phyloP scores from a whole-genome alignment of 2,797 vertebrate genomes.

The Glyptemys insculpta region DNA sequence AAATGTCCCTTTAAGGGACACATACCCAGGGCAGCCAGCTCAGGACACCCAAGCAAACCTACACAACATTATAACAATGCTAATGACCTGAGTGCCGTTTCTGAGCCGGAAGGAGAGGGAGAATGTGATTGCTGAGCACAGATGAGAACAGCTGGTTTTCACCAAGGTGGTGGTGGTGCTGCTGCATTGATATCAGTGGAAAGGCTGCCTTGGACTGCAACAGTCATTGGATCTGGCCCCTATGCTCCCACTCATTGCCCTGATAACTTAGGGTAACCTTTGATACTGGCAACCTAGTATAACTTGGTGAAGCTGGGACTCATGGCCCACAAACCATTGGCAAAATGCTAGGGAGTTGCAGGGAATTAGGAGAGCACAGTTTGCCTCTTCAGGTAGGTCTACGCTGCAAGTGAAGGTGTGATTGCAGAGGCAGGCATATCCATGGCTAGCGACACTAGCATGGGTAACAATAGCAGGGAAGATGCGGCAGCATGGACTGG shows the following conservation, averaged over 20 bases:
- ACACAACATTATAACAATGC: neutral
- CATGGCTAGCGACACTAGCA: neutral
- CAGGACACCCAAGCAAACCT: neutral
- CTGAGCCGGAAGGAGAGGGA: neutral
- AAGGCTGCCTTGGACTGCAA: neutral
- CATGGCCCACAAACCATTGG: neutral
- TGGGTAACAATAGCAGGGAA: neutral
- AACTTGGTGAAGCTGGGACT: neutral
- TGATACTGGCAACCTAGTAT: neutral
- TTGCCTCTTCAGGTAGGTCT: too few species aligned
- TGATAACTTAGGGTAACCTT: neutral
- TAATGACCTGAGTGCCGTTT: neutral
- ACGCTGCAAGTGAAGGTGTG: neutral
- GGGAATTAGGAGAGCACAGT: neutral
- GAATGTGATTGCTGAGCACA: neutral
- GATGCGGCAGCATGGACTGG: neutral
- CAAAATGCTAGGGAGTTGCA: neutral
- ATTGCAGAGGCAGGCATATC: neutral
- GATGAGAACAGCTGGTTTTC: neutral
- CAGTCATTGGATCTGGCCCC: neutral
- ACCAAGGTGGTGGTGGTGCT: neutral
- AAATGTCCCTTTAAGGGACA: conserved; percentile 74
- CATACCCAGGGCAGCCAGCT: neutral
- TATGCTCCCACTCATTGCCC: neutral
- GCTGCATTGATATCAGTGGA: neutral